Conservation (phyloP, 2,888 invertebrate genomes). For the Exocentrus adspersus region DNA sequence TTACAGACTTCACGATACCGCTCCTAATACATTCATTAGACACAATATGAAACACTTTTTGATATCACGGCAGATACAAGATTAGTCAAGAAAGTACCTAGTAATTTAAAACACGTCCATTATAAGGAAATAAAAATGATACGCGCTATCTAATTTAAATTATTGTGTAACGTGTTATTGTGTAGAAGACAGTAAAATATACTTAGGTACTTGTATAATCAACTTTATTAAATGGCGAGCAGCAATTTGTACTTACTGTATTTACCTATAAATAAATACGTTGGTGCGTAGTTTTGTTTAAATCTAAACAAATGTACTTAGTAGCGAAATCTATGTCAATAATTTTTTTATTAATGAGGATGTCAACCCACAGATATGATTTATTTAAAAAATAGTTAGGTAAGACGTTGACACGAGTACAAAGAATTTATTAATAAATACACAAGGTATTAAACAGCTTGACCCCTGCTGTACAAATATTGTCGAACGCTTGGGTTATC, state of each 20-base stretch:
- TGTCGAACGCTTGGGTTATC: conserved; percentile 37
- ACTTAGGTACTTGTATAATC: no score
- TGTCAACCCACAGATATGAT: conserved; percentile 32
- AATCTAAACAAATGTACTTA: no score
- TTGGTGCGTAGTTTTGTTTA: no score
- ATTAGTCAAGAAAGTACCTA: neutral
- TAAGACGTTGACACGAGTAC: neutral
- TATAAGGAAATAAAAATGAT: conserved; percentile 1
- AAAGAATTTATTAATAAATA: conserved; percentile 16
- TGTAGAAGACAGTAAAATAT: conserved; percentile 1
- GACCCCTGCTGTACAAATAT: conserved; percentile 31
- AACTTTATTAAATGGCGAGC: conserved; percentile 10
- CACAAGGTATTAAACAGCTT: conserved; percentile 35
- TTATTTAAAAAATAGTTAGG: conserved; percentile 13
- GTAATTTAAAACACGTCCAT: neutral
- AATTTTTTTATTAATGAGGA: no score
- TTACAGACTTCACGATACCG: neutral
- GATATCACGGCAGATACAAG: neutral
- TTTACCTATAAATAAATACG: no score
- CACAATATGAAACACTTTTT: neutral
- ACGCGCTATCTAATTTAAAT: neutral
- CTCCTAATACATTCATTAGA: neutral
- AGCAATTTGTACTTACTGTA: no score
- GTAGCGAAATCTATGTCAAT: no score
- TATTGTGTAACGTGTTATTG: neutral